These are phyloP conservation scores for Empidonax alnorum DNA, from an alignment of 2,113 vertebrate genomes.

Conservation along the genomic window DNA sequence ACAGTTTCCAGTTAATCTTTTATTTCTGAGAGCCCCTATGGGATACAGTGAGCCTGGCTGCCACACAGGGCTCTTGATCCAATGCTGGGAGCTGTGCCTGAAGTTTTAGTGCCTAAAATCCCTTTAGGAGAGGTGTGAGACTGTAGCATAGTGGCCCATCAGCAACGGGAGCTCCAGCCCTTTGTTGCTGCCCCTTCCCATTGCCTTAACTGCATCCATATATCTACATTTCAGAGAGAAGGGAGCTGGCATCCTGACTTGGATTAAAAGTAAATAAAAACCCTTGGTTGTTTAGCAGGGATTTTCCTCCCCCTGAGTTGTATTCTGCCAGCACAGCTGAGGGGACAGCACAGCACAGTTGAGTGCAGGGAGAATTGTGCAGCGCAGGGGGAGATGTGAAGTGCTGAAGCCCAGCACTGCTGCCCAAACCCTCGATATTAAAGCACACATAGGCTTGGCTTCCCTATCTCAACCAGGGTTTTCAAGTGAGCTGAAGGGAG, in stretches of 20 bases:
- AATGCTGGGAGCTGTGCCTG: background rate
- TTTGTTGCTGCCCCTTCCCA: background rate
- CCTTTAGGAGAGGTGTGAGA: background rate
- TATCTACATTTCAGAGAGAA: background rate
- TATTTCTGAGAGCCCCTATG: background rate
- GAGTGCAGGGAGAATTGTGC: background rate
- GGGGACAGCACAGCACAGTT: background rate
- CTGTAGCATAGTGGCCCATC: background rate
- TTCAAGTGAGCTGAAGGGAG: background rate
- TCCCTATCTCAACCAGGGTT: background rate
- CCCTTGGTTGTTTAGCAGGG: background rate
- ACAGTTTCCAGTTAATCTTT: background rate
- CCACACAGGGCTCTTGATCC: background rate
- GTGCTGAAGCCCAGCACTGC: background rate
- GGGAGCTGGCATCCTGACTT: background rate
- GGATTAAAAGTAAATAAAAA: background rate
- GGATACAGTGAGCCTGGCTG: background rate
- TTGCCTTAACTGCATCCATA: background rate
- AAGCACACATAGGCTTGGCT: background rate
- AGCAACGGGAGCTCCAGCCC: background rate
- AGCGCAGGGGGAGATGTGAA: background rate
- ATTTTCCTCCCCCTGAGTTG: background rate
- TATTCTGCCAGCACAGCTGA: background rate
- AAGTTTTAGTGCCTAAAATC: background rate
- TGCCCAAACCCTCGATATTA: background rate